Conservation (phyloP, 2,888 invertebrate species). For the Ptycholaimellus sp. region DNA sequence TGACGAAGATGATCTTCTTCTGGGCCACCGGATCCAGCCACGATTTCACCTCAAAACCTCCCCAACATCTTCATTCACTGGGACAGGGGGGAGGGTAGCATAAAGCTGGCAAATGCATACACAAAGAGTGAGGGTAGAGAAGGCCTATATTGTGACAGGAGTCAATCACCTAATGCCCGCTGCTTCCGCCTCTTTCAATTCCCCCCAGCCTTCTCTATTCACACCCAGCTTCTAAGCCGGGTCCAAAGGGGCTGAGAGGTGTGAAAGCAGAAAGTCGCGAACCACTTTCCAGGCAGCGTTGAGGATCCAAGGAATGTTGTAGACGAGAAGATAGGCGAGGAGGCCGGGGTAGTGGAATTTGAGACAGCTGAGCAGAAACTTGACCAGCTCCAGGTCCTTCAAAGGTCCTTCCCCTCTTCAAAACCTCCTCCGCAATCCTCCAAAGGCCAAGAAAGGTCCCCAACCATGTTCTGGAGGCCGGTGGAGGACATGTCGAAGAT, state of each 20-base stretch:
- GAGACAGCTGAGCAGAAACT: conserved; percentile 17
- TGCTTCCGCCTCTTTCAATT: too few relatives aligned
- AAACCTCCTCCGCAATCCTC: neutral
- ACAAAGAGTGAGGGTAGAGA: too few relatives aligned
- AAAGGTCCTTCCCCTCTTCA: neutral
- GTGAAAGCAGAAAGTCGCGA: too few relatives aligned
- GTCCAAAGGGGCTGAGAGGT: too few relatives aligned
- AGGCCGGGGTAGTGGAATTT: conserved; percentile 18
- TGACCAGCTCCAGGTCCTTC: conserved; percentile 17
- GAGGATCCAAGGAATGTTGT: conserved; percentile 14
- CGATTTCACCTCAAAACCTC: too few relatives aligned
- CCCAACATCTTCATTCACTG: too few relatives aligned
- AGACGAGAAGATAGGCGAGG: conserved; percentile 13
- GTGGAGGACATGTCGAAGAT: conserved; percentile 16
- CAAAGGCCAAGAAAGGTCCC: neutral
- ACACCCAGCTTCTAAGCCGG: too few relatives aligned
- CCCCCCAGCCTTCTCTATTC: too few relatives aligned
- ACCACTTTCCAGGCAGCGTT: conserved; percentile 18
- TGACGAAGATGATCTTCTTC: conserved; percentile 6
- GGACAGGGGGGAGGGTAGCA: too few relatives aligned
- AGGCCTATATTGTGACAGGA: too few relatives aligned
- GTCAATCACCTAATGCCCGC: too few relatives aligned
- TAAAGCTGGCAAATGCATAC: too few relatives aligned
- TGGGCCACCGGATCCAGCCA: conserved; percentile 8
- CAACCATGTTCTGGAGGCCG: conserved; percentile 16